Conservation (phyloP, 2,797 vertebrate species). For the Trematocara caparti region DNA sequence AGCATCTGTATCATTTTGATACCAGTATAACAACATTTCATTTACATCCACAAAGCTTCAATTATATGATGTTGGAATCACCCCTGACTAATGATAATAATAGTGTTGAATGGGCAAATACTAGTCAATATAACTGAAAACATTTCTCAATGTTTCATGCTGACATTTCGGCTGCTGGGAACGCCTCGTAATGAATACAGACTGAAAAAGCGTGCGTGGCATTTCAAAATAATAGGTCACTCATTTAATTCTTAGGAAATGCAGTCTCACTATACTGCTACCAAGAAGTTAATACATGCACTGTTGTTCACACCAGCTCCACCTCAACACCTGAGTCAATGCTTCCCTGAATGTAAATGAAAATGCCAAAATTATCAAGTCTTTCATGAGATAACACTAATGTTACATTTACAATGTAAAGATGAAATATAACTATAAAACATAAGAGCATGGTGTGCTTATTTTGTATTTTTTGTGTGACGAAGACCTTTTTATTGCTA, state of each 20-base stretch:
- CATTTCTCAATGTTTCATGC: neutral
- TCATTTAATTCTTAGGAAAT: neutral
- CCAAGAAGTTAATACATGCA: neutral
- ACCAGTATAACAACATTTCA: neutral
- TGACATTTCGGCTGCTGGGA: neutral
- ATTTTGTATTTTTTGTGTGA: neutral
- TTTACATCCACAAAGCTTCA: neutral
- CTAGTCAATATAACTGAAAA: neutral
- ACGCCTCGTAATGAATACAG: neutral
- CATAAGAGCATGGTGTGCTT: neutral
- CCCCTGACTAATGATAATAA: neutral
- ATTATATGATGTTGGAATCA: rapidly evolving
- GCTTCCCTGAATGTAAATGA: neutral
- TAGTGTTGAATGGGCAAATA: neutral
- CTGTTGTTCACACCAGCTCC: neutral
- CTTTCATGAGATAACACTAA: neutral
- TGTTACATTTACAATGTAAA: neutral
- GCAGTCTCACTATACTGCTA: too few relatives aligned
- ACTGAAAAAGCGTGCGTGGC: rapidly evolving
- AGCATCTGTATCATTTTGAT: neutral
- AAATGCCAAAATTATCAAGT: neutral
- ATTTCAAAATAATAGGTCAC: neutral
- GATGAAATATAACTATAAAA: neutral
- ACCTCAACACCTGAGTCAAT: neutral
- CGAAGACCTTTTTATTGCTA: rapidly evolving